A percentile compares a stretch with the other conserved stretches of the same genome.
Evolutionary conservation across 2,797 vertebrate genomes (phyloP).

Genomic region (Rhynchotus rufescens): DNA sequence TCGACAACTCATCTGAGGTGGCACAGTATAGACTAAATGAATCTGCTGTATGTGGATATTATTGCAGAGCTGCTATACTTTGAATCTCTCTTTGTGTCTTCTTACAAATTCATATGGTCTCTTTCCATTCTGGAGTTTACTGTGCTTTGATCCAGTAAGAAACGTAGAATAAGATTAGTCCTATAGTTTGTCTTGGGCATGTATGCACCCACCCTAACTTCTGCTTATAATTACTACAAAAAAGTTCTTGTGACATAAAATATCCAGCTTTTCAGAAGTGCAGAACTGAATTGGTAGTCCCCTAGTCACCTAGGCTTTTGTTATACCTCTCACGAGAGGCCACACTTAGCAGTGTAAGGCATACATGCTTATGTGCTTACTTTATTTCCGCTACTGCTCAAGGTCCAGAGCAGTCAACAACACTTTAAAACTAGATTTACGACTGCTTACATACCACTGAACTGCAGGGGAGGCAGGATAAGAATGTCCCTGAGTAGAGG

Average conservation of each 20-base stretch:
- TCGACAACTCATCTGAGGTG: neutral
- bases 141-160: neutral
- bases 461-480: slow-evolving; percentile 26
- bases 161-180: neutral
- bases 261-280: neutral
- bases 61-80: neutral
- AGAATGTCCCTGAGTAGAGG: neutral
- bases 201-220: neutral
- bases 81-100: neutral
- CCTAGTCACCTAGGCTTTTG: slow-evolving; percentile 21
- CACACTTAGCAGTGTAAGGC: slow-evolving; percentile 10
- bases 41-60: neutral
- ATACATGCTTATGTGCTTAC: slow-evolving; percentile 52
- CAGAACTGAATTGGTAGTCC: slow-evolving; percentile 38
- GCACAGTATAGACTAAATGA: neutral
- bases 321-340: neutral
- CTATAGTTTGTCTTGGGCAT: neutral
- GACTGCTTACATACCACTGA: neutral
- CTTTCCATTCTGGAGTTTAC: neutral
- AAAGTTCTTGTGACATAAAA: neutral
- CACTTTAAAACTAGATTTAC: slow-evolving; percentile 52
- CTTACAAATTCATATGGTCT: neutral
- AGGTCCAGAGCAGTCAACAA: slow-evolving; percentile 58
- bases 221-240: neutral
- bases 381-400: slow-evolving; percentile 45